phyloP scores from a whole-genome alignment of 2,888 invertebrate species.

The Folsomia manolachei region DNA sequence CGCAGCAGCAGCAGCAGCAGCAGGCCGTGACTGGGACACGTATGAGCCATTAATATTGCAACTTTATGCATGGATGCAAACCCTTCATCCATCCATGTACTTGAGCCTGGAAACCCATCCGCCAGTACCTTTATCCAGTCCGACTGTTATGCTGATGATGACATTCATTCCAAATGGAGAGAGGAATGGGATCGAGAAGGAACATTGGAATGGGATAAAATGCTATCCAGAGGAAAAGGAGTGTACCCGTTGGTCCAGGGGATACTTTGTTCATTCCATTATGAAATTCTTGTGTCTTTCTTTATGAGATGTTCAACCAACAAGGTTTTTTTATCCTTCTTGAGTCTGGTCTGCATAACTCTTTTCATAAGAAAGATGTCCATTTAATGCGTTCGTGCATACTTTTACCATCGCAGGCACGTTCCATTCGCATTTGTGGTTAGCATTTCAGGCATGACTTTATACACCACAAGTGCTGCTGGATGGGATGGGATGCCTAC shows the following conservation, averaged over 20 bases:
- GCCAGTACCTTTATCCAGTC: background rate
- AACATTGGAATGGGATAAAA: no score
- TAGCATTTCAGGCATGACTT: slow-evolving; percentile 8
- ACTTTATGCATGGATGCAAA: slow-evolving; percentile 9
- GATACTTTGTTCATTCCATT: background rate
- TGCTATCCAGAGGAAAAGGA: no score
- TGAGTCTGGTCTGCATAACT: no score
- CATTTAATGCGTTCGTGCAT: background rate
- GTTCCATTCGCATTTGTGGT: slow-evolving; percentile 4
- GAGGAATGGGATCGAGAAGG: background rate
- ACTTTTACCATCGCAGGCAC: slow-evolving; percentile 1
- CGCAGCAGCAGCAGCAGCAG: no score
- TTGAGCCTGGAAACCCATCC: background rate
- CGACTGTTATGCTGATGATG: background rate
- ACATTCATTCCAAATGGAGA: background rate
- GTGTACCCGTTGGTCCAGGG: background rate
- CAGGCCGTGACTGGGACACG: background rate
- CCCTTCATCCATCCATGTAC: background rate
- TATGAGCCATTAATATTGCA: slow-evolving; percentile 20
- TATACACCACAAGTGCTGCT: background rate
- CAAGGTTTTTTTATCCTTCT: background rate
- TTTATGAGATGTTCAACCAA: background rate
- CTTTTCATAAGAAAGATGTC: slow-evolving; percentile 5
- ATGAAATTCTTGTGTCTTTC: slow-evolving; percentile 10
- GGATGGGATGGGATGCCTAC: background rate